Base-by-base conservation (phyloP, 2,888 invertebrate species). In the Metellina segmentata region DNA sequence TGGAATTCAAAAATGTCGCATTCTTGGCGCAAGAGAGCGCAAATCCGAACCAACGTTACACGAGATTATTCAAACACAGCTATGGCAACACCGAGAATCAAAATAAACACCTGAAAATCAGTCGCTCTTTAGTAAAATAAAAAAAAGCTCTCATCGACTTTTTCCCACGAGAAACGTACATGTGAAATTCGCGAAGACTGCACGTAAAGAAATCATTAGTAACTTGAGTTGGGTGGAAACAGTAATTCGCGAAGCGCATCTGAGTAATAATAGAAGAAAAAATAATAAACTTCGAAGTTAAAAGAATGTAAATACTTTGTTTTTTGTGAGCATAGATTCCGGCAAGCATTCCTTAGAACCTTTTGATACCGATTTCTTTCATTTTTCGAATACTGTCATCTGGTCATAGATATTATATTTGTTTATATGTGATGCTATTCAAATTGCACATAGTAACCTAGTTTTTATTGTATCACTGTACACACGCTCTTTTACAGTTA, bases 161-260 rank as follows among this genome's bases (percentile, higher is more conserved):
- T 53, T 75, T 85, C 74, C 72, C 52, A 75, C 74, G 61, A 16
- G 61, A 61, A 61, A 48, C 51, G 52, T 34, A 75, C 85, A 72
- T 19, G 85, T 61, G 74, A 85, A 85, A 74, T 61, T 52, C 72
- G 11, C 52, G 72, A 72, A 72, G 72, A 75, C 75, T 53, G 75
- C 85, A 85, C 85, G 85, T 53, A 53, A 85, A 75, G 74, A 85
- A 85, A 53, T 52, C 85, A 85, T 85, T 85, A 85, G 75, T 74
- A 85, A 85, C 85, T 9, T 52, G 53, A 82, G 51, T 70, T n/a
- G 70, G 49, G 71, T 82, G 69, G 70, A 85, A 52, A 75, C 48
- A n/a, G 75, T 48, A 75, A 61, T 61, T 61, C 61, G 61, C 61
- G 61, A 61, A 61, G 61, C 61, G 61, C 61, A 61, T 61, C 61